A percentile compares a stretch with the other conserved stretches of the same genome.
phyloP scores from a whole-genome alignment of 2,797 vertebrate species.

The Smutsia temminckii region DNA sequence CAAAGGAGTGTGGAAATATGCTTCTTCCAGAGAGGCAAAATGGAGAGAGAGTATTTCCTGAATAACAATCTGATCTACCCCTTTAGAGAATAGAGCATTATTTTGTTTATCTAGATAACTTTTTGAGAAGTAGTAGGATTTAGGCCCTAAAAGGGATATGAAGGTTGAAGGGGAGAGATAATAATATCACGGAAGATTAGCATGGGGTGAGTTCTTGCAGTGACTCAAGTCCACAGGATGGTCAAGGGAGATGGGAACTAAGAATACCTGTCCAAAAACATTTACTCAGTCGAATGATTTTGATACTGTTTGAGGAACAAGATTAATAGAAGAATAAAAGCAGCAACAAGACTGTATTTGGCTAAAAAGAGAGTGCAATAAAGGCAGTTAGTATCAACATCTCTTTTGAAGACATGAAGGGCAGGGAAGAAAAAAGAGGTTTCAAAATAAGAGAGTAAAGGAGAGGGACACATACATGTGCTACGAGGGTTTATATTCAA shows the following conservation, averaged over 20 bases:
- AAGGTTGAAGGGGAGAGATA: background rate
- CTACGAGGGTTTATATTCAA: background rate
- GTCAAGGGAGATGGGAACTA: background rate
- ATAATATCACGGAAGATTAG: background rate
- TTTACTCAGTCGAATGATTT: background rate
- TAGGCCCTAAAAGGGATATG: background rate
- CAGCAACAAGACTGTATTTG: background rate
- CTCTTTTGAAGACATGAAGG: background rate
- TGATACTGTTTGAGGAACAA: background rate
- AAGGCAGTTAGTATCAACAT: background rate
- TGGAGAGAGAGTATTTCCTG: background rate
- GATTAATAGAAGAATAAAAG: background rate
- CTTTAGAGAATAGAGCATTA: background rate
- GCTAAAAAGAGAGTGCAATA: background rate
- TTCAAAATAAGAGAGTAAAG: background rate
- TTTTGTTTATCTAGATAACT: background rate
- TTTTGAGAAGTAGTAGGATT: background rate
- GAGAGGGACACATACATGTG: background rate
- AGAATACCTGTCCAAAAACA: background rate
- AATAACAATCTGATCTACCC: background rate
- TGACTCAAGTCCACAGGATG: background rate
- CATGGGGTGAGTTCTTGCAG: background rate
- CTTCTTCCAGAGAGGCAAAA: background rate
- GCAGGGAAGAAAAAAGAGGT: background rate
- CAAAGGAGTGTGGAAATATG: background rate